Percentiles rank a stretch among this genome's conserved stretches.
Evolutionary conservation across 1,140 invertebrate species (phyloP).

Genomic region (Babylonia areolata): DNA sequence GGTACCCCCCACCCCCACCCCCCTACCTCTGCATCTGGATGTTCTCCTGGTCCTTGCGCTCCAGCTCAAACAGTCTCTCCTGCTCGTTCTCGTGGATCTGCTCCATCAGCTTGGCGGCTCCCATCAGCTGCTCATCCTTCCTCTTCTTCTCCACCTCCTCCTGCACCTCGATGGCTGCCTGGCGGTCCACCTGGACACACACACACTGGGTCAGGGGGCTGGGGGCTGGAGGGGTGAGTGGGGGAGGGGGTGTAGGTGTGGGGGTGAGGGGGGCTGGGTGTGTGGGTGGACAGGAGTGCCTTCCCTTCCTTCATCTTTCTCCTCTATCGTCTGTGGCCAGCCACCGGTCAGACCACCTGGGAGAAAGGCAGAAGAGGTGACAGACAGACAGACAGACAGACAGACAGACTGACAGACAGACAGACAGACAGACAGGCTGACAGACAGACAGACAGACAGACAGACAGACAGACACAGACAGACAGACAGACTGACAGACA

Average conservation of each 20-base stretch:
- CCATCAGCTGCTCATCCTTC: constrained; percentile 71
- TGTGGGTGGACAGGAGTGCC: no score
- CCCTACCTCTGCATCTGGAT: constrained; percentile 70
- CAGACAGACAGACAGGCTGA: no score
- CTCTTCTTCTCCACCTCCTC: constrained; percentile 74
- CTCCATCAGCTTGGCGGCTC: constrained; percentile 73
- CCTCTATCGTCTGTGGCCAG: no score
- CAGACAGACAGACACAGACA: not conserved
- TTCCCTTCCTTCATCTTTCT: no score
- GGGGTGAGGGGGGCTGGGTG: no score
- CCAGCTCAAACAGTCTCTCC: constrained; percentile 71
- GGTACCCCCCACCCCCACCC: not conserved
- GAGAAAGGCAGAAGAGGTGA: no score
- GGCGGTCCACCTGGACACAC: constrained; percentile 65
- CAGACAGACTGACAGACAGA: not conserved
- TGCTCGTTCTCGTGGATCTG: constrained; percentile 76
- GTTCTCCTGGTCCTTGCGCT: constrained; percentile 76
- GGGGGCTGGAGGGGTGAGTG: no score
- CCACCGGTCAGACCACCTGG: no score
- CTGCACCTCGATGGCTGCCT: constrained; percentile 73
- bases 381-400: not conserved
- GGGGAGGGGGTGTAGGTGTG: no score
- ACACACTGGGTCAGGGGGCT: no score
- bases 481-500: constrained; percentile 6
- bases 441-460: no score